Conservation (phyloP, 1,140 invertebrate genomes). For the Cataglyphis hispanica region DNA sequence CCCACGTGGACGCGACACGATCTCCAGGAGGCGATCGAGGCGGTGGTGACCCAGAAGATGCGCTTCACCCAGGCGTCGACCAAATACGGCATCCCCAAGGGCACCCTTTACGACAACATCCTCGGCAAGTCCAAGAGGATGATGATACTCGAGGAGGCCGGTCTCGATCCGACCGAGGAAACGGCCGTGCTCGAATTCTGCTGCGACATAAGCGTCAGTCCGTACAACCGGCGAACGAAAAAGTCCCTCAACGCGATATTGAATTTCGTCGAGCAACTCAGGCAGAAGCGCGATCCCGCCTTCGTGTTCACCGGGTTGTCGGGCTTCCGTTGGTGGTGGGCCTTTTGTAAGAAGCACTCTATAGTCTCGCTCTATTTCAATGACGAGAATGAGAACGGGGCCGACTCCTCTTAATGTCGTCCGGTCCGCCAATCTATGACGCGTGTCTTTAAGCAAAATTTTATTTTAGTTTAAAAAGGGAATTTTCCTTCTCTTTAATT, state of each 20-base stretch:
- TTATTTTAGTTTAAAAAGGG: no score
- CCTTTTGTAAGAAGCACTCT: slow-evolving; percentile 93
- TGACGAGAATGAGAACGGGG: slow-evolving; percentile 83
- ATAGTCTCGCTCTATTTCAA: slow-evolving; percentile 90
- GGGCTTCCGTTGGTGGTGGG: slow-evolving; percentile 93
- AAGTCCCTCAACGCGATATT: slow-evolving; percentile 90
- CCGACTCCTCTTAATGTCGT: slow-evolving; percentile 25
- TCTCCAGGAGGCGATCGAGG: slow-evolving; percentile 91
- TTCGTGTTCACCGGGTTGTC: slow-evolving; percentile 90
- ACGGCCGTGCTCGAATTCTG: slow-evolving; percentile 90
- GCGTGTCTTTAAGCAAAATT: neutral
- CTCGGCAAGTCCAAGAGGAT: slow-evolving; percentile 92
- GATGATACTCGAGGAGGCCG: slow-evolving; percentile 91
- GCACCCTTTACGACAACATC: slow-evolving; percentile 93
- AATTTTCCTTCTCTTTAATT: no score
- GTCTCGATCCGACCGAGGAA: slow-evolving; percentile 89
- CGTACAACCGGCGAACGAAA: slow-evolving; percentile 91
- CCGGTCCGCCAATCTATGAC: neutral
- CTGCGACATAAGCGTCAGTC: slow-evolving; percentile 91
- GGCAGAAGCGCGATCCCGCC: slow-evolving; percentile 88
- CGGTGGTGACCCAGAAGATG: slow-evolving; percentile 92
- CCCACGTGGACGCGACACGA: slow-evolving; percentile 92
- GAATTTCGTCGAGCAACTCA: slow-evolving; percentile 89
- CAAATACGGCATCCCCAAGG: slow-evolving; percentile 91
- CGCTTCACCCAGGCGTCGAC: slow-evolving; percentile 92